These are phyloP conservation scores for Syrrhaptes paradoxus DNA, from an alignment of 2,113 vertebrate genomes.

Conservation along the genomic window DNA sequence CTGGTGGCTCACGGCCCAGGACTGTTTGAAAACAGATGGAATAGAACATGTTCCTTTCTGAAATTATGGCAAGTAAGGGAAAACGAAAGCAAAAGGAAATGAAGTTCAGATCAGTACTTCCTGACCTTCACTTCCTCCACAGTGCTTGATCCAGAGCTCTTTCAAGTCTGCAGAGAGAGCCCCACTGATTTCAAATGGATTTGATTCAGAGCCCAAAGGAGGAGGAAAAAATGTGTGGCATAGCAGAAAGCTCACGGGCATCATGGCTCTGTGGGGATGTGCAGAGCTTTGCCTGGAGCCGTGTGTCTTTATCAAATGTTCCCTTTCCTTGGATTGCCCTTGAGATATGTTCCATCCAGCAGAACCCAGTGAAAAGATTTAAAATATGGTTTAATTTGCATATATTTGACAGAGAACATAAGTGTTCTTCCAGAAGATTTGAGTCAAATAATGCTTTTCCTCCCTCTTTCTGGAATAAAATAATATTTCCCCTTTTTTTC, in stretches of 20 bases:
- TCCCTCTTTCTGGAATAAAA: background rate
- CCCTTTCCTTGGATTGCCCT: background rate
- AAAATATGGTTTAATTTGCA: background rate
- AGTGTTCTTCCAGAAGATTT: background rate
- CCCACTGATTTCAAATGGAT: background rate
- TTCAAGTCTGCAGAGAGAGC: background rate
- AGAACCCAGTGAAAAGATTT: background rate
- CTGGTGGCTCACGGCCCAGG: background rate
- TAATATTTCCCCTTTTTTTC: background rate
- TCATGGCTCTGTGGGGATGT: background rate
- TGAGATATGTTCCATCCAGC: background rate
- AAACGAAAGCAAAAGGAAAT: constrained; percentile 7
- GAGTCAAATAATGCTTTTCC: background rate
- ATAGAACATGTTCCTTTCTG: background rate
- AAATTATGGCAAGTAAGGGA: background rate
- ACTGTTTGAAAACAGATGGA: background rate
- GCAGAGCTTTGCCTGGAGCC: background rate
- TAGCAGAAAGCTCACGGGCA: background rate
- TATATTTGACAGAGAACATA: constrained; percentile 6
- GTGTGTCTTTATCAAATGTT: constrained; percentile 2
- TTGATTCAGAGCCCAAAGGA: background rate
- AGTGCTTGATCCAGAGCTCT: background rate
- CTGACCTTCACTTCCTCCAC: background rate
- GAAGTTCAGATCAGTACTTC: background rate
- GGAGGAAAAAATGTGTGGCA: background rate